Evolutionary conservation across 2,888 invertebrate genomes (phyloP), one percentile per base, ranked within the genome.

Genomic region (Trichogramma dendrolimi): DNA sequence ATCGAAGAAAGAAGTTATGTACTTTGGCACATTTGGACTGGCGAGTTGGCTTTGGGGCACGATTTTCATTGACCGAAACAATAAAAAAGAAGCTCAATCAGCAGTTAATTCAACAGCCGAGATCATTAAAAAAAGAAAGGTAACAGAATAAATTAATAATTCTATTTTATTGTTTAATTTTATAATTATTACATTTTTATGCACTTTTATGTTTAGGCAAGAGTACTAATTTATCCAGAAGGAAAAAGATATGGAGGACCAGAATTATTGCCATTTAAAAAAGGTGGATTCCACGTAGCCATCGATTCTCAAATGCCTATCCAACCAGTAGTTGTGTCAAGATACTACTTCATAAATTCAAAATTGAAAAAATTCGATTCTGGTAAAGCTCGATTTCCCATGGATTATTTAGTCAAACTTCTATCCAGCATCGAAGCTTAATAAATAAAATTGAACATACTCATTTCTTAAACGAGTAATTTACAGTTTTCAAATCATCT

Each of bases 211-310:
- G 61, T 66, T 64, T 61, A 89, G 88, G 85, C 89, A 10, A 89
- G 89, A 78, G 81, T 96, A 56, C 84, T 93, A 75, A 84, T 97
- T 65, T 97, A 94, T 78, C 96, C 96, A 0, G 96, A 97, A 81
- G 96, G 96, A 11, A 96, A 96, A 6, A 83, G 97, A 65, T 88
- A 90, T 74, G 84, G 85, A n/a, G 85, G 85, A 4, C 89, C 87
- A 42, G 85, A 85, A 40, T 80, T 97, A 72, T 80, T 95, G 70
- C 92, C 94, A 2, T 96, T 97, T 80, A 95, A 97, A 76, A 97
- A 96, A 78, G 96, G 96, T 6, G 95, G 94, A 4, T 97, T 98
- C 81, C 94, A 96, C 80, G 87, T 96, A 67, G 96, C 97, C 0
- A 82, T 95, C 66, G 86, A 88, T 68, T 89, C 91, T 5, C 86